phyloP scores from a whole-genome alignment of 2,797 vertebrate species.

The Chloroceryle amazona region DNA sequence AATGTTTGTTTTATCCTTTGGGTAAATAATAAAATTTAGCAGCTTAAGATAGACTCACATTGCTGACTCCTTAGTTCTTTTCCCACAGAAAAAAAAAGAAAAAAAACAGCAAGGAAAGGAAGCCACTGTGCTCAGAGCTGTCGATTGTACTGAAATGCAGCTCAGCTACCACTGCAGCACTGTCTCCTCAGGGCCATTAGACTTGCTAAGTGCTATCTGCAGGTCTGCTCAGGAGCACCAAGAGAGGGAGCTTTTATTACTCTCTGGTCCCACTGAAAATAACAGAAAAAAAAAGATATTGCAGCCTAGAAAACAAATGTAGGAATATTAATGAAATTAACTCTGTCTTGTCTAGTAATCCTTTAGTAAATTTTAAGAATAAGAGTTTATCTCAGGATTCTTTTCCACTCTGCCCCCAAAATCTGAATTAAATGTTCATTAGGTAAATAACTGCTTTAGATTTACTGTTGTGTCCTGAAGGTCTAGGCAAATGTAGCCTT shows the following conservation, averaged over 20 bases:
- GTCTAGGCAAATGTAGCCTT: neutral
- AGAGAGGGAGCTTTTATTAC: neutral
- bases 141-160: neutral
- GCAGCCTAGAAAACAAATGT: neutral
- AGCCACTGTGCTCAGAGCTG: accelerated
- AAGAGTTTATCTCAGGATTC: neutral
- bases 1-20: neutral
- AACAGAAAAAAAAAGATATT: neutral
- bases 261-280: neutral
- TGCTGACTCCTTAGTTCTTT: neutral
- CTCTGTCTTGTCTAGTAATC: neutral
- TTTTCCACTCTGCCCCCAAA: neutral
- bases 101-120: neutral
- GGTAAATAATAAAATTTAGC: neutral
- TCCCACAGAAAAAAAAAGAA: neutral
- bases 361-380: neutral
- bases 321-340: neutral
- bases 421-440: neutral
- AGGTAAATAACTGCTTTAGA: neutral
- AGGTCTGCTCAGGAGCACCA: neutral
- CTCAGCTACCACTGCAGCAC: neutral
- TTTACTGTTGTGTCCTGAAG: neutral
- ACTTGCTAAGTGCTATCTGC: neutral
- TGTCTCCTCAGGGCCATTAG: neutral
- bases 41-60: neutral